Evolutionary conservation across 30 jellyfish, hydroid and myxozoan species (phyloP).

Genomic region (Aurelia coerulea): DNA sequence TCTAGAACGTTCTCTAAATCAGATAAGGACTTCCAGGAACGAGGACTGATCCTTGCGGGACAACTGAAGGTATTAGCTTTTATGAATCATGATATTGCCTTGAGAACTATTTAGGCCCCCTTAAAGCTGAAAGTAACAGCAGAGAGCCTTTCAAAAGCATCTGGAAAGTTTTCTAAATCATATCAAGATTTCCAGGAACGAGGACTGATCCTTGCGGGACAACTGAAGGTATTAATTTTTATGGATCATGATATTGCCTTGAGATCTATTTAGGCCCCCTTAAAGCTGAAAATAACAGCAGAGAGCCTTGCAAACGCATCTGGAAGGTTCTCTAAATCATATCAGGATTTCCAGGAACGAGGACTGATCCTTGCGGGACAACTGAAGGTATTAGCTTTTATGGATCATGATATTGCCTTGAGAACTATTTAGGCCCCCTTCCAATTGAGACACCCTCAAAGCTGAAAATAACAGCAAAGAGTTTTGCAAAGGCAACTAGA

Average conservation of each 20-base stretch:
- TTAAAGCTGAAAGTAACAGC: conserved; percentile 47
- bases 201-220: conserved; percentile 93
- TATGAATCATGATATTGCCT: neutral
- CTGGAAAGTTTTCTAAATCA: conserved; percentile 90
- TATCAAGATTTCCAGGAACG: conserved; percentile 91
- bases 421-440: too few species aligned
- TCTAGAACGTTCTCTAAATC: conserved; percentile 92
- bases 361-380: conserved; percentile 95
- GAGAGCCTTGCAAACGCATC: conserved; percentile 91
- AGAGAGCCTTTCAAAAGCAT: conserved; percentile 87
- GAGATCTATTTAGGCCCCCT: too few species aligned
- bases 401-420: neutral
- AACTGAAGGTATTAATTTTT: conserved; percentile 45
- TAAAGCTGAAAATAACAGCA: conserved; percentile 50
- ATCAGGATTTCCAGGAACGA: conserved; percentile 89
- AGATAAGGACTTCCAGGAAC: conserved; percentile 87
- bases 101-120: too few species aligned
- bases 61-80: conserved; percentile 59
- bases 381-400: conserved; percentile 42
- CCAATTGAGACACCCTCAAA: too few species aligned
- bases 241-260: neutral
- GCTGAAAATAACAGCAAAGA: conserved; percentile 71
- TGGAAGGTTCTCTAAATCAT: conserved; percentile 88
- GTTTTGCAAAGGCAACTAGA: conserved; percentile 87
- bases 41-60: conserved; percentile 93